Evolutionary conservation across 2,113 vertebrate genomes (phyloP), one percentile per base, ranked within the genome.

Genomic region (Xiphias gladius): DNA sequence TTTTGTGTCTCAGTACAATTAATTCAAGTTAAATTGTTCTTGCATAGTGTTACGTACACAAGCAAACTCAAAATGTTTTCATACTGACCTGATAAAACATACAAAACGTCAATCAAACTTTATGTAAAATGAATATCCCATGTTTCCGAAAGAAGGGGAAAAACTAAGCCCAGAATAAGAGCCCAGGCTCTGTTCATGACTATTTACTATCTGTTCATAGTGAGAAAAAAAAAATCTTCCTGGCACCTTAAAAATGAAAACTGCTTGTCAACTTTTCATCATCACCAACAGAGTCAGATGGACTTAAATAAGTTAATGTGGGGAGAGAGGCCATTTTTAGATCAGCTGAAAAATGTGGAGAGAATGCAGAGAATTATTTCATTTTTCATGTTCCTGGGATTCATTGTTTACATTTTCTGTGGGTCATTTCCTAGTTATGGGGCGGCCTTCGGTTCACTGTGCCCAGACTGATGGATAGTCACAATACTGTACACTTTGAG

Each of bases 391-490:
- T 59, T 61, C 13, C 12, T n/a, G 37, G 20, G 6, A 62, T 50
- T 11, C 55, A 50, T 61, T 22, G 9, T 48, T 0, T 63, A n/a
- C 28, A 19, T 74, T 79, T 83, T 57, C 37, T 72, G 22, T 81
- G 39, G 48, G 4, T 73, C 6, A 86, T 66, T 72, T 57, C 19
- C 2, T 86, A 97, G 96, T 61, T 96, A 59, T 95, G 92, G 94
- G 95, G 95, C 0, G 96, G 96, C 32, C 93, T 97, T 50, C 95
- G 96, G 20, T 97, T 97, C 88, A 96, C 96, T 1, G 93, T 96
- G 16, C 96, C 96, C 43, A 94, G 95, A 80, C 91, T 97, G 39
- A 87, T 82, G 16, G 96, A 96, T 74, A 91, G 92, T 0, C 93
- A 94, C 71, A 90, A 85, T 0, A 92, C 84, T 20, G 92, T 97